Evolutionary conservation across 2,113 vertebrate species (phyloP).

Genomic region (Triplophysa tibetana): DNA sequence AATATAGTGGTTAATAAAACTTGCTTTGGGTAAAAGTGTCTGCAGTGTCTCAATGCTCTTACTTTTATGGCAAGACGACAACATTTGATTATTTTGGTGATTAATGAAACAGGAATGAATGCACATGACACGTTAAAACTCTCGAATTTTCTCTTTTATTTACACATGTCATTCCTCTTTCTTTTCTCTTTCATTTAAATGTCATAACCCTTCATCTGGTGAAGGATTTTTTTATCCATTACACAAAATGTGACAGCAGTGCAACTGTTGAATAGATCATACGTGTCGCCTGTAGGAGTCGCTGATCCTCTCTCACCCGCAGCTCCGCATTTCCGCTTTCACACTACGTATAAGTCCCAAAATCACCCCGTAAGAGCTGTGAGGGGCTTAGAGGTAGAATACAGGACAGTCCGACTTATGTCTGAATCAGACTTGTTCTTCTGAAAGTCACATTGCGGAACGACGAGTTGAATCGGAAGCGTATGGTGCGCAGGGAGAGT

Average conservation of each 20-base stretch:
- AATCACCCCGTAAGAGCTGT: slow-evolving; percentile 8
- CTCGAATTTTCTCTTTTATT: too few species aligned
- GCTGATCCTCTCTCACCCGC: slow-evolving; percentile 51
- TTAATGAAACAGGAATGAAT: too few species aligned
- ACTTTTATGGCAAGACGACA: too few species aligned
- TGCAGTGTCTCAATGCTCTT: too few species aligned
- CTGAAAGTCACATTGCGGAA: background rate
- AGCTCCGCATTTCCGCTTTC: slow-evolving; percentile 28
- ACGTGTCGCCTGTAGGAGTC: slow-evolving; percentile 70
- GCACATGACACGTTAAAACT: too few species aligned
- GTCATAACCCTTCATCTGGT: too few species aligned
- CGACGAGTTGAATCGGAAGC: background rate
- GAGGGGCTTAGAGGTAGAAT: background rate
- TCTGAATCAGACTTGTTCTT: background rate
- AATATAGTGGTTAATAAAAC: too few species aligned
- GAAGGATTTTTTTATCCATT: background rate
- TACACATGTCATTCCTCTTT: too few species aligned
- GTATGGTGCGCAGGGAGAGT: background rate
- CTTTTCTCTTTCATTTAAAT: too few species aligned
- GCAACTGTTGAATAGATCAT: background rate
- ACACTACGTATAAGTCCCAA: slow-evolving; percentile 12
- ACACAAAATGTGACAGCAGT: background rate
- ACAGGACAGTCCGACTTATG: background rate
- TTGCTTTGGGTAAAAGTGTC: too few species aligned
- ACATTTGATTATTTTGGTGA: too few species aligned